Evolutionary conservation across 2,113 vertebrate genomes (phyloP).

Genomic region (Protobothrops mucrosquamatus): DNA sequence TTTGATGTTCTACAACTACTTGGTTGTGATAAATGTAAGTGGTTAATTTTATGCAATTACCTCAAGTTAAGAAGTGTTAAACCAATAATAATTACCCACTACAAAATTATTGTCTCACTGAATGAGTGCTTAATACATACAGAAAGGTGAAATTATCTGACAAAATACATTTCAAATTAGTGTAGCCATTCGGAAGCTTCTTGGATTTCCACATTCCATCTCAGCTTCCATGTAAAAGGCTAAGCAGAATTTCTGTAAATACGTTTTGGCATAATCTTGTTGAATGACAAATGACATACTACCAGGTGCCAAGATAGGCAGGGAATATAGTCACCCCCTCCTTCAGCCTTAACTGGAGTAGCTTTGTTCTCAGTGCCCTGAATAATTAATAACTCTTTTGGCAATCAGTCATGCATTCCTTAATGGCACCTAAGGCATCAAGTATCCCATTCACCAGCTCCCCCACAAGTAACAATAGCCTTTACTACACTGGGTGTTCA

Average conservation of each 20-base stretch:
- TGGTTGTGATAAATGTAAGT: not conserved
- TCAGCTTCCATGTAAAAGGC: conserved; percentile 52
- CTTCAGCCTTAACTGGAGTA: conserved; percentile 59
- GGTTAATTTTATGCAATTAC: not conserved
- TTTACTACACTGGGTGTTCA: conserved; percentile 49
- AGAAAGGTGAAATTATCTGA: conserved; percentile 36
- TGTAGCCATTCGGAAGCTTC: conserved; percentile 19
- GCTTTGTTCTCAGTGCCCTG: conserved; percentile 70
- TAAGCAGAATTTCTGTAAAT: conserved; percentile 54
- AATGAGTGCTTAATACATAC: not conserved
- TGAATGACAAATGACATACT: conserved; percentile 61
- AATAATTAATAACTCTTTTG: conserved; percentile 78
- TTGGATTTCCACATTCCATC: conserved; percentile 43
- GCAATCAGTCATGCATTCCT: conserved; percentile 79
- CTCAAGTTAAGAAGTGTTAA: conserved; percentile 7
- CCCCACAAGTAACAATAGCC: conserved; percentile 58
- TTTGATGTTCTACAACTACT: not conserved
- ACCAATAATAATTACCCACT: conserved; percentile 4
- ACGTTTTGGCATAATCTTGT: conserved; percentile 56
- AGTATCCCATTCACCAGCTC: conserved; percentile 63
- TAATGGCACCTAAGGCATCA: conserved; percentile 74
- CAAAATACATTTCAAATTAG: conserved; percentile 22
- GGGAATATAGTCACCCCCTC: conserved; percentile 47
- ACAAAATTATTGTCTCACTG: not conserved
- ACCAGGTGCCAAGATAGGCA: conserved; percentile 57